Evolutionary conservation across 2,113 vertebrate genomes (phyloP).

Genomic region (Arvicanthis niloticus): DNA sequence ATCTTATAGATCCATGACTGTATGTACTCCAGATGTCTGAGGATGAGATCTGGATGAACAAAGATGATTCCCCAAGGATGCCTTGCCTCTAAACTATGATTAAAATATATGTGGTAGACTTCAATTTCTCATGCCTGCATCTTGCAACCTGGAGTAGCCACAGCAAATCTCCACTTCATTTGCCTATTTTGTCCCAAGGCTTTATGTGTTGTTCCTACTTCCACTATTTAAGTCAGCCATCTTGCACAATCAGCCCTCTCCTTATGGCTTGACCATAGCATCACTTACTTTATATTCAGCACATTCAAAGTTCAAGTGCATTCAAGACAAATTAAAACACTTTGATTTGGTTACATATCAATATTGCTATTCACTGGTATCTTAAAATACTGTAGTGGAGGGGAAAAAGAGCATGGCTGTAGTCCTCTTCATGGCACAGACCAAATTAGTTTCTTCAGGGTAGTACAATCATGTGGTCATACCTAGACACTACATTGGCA

Average conservation of each 20-base stretch:
- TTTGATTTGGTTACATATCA: not conserved
- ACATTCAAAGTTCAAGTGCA: not conserved
- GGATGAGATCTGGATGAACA: not conserved
- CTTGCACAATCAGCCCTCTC: not conserved
- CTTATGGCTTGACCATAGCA: too few species aligned
- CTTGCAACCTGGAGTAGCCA: not conserved
- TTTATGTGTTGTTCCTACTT: not conserved
- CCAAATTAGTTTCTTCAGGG: not conserved
- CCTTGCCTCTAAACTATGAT: not conserved
- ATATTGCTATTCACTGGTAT: not conserved
- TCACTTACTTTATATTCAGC: not conserved
- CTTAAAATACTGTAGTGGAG: not conserved
- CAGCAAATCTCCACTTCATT: not conserved
- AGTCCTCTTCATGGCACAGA: not conserved
- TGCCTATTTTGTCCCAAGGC: not conserved
- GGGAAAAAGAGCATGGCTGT: not conserved
- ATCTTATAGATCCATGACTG: not conserved
- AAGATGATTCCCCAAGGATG: not conserved
- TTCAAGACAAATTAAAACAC: not conserved
- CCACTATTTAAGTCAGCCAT: not conserved
- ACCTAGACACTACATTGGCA: not conserved
- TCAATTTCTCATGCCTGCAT: not conserved
- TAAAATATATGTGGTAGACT: accelerated
- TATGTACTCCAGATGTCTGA: not conserved
- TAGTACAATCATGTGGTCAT: not conserved